These are phyloP conservation scores for Paraescarpia echinospica DNA, from an alignment of 1,140 invertebrate genomes.

Conservation along the genomic window DNA sequence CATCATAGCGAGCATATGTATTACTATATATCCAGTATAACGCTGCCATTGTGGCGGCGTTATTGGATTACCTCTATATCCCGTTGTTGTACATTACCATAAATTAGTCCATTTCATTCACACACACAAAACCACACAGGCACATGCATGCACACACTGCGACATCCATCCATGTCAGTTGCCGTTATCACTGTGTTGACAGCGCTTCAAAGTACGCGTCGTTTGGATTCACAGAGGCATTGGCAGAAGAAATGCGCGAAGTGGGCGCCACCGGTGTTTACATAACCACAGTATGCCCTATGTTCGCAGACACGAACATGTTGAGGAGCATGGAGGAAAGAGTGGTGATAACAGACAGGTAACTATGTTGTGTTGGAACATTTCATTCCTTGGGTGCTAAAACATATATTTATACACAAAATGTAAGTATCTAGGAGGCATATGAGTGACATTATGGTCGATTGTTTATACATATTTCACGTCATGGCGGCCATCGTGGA, in stretches of 20 bases:
- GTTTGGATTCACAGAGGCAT: slow-evolving; percentile 86
- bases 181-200: background rate
- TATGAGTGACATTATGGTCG: no score
- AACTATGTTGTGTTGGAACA: background rate
- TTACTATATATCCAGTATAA: no score
- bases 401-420: no score
- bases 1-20: no score
- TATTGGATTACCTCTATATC: no score
- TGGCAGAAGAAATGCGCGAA: slow-evolving; percentile 43
- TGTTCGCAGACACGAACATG: slow-evolving; percentile 93
- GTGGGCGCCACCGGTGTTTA: slow-evolving; percentile 62
- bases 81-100: no score
- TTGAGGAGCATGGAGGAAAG: slow-evolving; percentile 30
- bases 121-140: background rate
- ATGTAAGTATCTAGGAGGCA: no score
- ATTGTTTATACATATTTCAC: no score
- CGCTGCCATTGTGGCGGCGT: no score
- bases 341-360: slow-evolving; percentile 10
- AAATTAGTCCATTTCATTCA: no score
- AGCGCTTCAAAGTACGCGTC: slow-evolving; percentile 89
- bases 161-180: background rate
- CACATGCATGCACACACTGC: background rate
- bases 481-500: no score
- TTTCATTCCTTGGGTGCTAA: no score
- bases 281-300: slow-evolving; percentile 87